A percentile compares a stretch with the other conserved stretches of the same genome.
phyloP scores from a whole-genome alignment of 1,140 invertebrate species.

The Drosophila bipectinata region DNA sequence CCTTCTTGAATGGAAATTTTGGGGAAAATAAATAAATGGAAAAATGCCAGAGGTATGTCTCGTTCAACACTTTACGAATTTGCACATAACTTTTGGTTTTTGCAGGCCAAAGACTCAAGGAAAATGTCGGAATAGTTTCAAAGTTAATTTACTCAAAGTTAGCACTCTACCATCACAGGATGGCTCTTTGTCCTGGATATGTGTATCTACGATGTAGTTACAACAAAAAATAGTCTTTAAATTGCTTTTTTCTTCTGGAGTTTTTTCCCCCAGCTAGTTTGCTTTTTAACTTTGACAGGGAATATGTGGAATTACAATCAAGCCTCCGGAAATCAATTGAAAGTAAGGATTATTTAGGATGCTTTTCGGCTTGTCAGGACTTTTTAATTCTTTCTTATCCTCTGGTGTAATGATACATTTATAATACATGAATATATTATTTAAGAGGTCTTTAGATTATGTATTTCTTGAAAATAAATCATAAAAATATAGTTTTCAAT shows the following conservation, averaged over 20 bases:
- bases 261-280: background rate
- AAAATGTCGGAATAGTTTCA: background rate
- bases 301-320: background rate
- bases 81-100: background rate
- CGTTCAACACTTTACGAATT: background rate
- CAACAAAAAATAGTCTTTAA: too few relatives aligned
- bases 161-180: background rate
- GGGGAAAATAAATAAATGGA: background rate
- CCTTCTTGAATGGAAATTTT: background rate
- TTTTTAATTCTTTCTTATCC: too few relatives aligned
- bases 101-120: background rate
- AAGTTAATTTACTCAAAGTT: conserved; percentile 1
- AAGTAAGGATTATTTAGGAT: background rate
- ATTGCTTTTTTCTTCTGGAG: too few relatives aligned
- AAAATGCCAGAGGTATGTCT: background rate
- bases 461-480: too few relatives aligned
- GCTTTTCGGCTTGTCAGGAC: too few relatives aligned
- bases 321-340: background rate
- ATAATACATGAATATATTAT: too few relatives aligned
- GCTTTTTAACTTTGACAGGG: background rate
- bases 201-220: background rate
- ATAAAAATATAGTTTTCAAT: too few relatives aligned
- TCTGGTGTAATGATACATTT: too few relatives aligned
- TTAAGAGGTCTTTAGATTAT: too few relatives aligned
- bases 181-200: background rate